Base-by-base conservation (phyloP, 2,888 invertebrate genomes). In the Pharmacophagus antenor region DNA sequence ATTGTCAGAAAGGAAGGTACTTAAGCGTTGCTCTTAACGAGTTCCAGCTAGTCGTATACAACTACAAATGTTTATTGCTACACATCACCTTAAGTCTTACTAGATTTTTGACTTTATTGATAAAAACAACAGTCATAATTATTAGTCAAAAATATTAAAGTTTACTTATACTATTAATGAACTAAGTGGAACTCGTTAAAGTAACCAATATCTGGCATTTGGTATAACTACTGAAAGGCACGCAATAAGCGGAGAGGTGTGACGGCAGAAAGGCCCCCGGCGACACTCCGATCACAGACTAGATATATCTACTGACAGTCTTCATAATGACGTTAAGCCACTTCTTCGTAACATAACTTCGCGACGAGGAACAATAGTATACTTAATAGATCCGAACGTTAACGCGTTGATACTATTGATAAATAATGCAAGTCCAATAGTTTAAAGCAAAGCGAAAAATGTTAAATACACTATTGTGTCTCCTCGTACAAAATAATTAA, bases 221-320 rank as follows among this genome's bases (percentile, higher is more conserved):
- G 82, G 84, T 85, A 84, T 82, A 85, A 78, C 72, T 76, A 85
- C 86, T 80, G 81, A 86, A 89, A 89, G 89, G 89, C 89, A 89
- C 89, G 82, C 87, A 83, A 84, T 87, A 89, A 88, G 88, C 88
- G 85, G 86, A 88, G 82, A 85, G 83, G 82, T 85, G 85, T 86
- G 86, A 86, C 82, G 82, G 84, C 79, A 79, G 76, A 77, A 74
- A 79, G 88, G 87, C 88, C 88, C 88, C 88, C 88, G 88, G 88
- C 88, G 88, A 85, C 84, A 82, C 81, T 87, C 85, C 83, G 87
- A 89, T 88, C 88, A 89, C 88, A 89, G 88, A 88, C 88, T 89
- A 89, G 88, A 87, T 85, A 88, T 70, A 85, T 81, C 83, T 88
- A 88, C 81, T 77, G 82, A 87, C 87, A 88, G 88, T 87, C 87